Conservation (phyloP, 35 echinoderm and acorn worm species). For the Heliocidaris erythrogramma region DNA sequence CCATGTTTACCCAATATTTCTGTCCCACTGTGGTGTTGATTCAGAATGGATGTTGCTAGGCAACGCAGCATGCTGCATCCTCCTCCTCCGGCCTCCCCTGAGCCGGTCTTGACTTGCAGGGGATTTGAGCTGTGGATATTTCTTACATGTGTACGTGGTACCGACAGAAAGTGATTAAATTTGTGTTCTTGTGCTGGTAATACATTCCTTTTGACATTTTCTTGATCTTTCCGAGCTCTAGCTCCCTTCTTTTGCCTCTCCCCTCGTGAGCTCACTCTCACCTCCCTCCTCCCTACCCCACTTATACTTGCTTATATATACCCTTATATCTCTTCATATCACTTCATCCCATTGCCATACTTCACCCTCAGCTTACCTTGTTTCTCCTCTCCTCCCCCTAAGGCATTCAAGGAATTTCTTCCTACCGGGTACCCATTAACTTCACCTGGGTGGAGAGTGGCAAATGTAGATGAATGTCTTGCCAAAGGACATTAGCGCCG, state of each 20-base stretch:
- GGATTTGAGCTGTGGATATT: not conserved
- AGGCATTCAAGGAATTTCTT: too few relatives aligned
- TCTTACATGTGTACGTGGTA: not conserved
- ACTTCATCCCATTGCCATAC: too few relatives aligned
- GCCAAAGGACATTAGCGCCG: too few relatives aligned
- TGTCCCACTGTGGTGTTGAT: not conserved
- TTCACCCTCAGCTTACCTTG: too few relatives aligned
- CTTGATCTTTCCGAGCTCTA: not conserved
- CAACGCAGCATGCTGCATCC: not conserved
- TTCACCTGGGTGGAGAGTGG: too few relatives aligned
- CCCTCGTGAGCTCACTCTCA: not conserved
- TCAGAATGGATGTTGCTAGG: constrained; percentile 1
- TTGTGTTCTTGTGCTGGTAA: not conserved
- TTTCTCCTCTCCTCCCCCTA: too few relatives aligned
- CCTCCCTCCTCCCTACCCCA: too few relatives aligned
- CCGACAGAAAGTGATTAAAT: not conserved
- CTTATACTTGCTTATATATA: too few relatives aligned
- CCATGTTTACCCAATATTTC: not conserved
- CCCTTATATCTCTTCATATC: too few relatives aligned
- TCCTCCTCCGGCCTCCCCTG: not conserved
- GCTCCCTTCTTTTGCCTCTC: not conserved
- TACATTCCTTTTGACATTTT: not conserved
- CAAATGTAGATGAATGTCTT: too few relatives aligned
- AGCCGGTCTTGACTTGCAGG: not conserved
- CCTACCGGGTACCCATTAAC: too few relatives aligned